Percentiles rank a stretch among this genome's conserved stretches.
Evolutionary conservation across 2,888 invertebrate species (phyloP).

Genomic region (Cyclophora albipunctata): DNA sequence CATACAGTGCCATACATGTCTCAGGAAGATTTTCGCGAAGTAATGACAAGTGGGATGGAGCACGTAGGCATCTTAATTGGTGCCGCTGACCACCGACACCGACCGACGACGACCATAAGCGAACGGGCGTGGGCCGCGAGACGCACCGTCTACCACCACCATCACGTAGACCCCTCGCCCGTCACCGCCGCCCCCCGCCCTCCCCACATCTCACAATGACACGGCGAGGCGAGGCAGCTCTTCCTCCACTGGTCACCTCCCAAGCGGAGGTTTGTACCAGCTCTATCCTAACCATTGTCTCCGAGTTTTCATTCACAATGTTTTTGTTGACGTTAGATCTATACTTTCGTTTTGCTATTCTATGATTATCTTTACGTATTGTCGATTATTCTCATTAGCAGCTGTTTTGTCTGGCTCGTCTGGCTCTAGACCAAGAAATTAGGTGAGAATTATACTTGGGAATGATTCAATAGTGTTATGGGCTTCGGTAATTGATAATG

Average conservation of each 20-base stretch:
- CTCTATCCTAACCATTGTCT: conserved; percentile 50
- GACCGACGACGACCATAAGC: conserved; percentile 50
- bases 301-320: conserved; percentile 66
- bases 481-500: no score
- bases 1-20: conserved; percentile 38
- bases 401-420: conserved; percentile 7
- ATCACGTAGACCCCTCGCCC: conserved; percentile 32
- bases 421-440: conserved; percentile 7
- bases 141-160: conserved; percentile 54
- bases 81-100: conserved; percentile 56
- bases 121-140: conserved; percentile 60
- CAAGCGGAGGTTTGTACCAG: conserved; percentile 34
- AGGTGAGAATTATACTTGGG: conserved; percentile 3
- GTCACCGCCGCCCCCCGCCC: conserved; percentile 8
- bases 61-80: conserved; percentile 72
- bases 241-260: conserved; percentile 24
- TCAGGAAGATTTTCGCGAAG: conserved; percentile 61
- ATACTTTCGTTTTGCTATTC: conserved; percentile 43
- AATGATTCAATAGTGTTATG: no score
- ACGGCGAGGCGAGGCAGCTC: conserved; percentile 30
- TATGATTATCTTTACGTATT: conserved; percentile 8
- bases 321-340: conserved; percentile 48
- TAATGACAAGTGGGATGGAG: conserved; percentile 65
- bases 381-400: conserved; percentile 13
- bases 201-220: background rate